Base-by-base conservation (phyloP, 1,140 invertebrate genomes). In the Ips typographus region DNA sequence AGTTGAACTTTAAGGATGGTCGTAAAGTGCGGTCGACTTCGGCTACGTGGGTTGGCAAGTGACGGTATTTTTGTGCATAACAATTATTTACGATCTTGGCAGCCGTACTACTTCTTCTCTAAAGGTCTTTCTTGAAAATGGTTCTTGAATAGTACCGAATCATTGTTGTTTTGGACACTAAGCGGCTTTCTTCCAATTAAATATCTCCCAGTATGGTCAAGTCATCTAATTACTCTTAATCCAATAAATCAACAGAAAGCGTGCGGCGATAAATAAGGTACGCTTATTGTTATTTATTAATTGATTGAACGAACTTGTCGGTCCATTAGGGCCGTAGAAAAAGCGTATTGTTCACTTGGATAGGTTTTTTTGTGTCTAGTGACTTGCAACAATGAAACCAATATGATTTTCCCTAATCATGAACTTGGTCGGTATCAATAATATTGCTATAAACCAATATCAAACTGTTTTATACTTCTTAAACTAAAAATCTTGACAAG, bases 291-390 rank as follows among this genome's bases (percentile, higher is more conserved):
- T 69, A 49, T 52, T 64, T 49, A 40, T 65, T 70, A 70, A 70
- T 70, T 70, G 68, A 70, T 70, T 70, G 68, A 65, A 65, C 59
- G 52, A 60, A 64, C 60, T 43, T 70, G 61, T 65, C 61, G 56
- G 44, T 65, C 68, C 61, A 70, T 70, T 70, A 70, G 47, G 52
- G 40, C 41, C 62, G 55, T 55, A 70, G 65, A 65, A 65, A 70
- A 42, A 38, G 8, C 44, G 22, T 49, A 70, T 70, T 70, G 68
- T 70, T 70, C 68, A 36, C 51, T 39, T 37, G 40, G 53, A 22
- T 41, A 62, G 58, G 40, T 51, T 40, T 70, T 70, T 68, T 70
- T 64, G 49, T 36, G 56, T 63, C 58, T 41, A 40, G 40, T 70
- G 68, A 70, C 68, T 70, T 64, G 68, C 68, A 61, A 4, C 36